A percentile compares a stretch with the other conserved stretches of the same genome.
These are phyloP conservation scores for Sebastes variabilis DNA, from an alignment of 2,797 vertebrate species.

Conservation along the genomic window DNA sequence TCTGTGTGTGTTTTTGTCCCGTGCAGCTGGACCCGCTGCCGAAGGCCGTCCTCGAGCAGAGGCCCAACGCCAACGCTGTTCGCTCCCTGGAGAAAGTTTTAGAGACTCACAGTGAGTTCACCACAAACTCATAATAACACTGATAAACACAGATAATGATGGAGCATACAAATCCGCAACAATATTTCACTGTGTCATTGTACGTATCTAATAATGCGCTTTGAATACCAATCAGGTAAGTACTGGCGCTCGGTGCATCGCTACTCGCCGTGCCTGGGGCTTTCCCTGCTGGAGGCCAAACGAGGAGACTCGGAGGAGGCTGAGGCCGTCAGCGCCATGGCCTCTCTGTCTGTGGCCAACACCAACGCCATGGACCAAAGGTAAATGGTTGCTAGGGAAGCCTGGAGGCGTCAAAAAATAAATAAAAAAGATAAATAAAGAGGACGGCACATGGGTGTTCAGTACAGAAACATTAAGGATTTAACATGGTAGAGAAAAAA, in stretches of 20 bases:
- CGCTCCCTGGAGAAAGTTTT: constrained; percentile 93
- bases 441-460: no score
- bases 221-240: constrained; percentile 83
- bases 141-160: no score
- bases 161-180: neutral
- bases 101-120: constrained; percentile 91
- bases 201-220: neutral
- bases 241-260: constrained; percentile 92
- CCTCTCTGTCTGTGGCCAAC: constrained; percentile 94
- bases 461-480: no score
- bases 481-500: no score
- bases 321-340: constrained; percentile 95
- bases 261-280: constrained; percentile 79
- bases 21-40: constrained; percentile 90
- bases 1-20: constrained; percentile 17
- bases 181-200: neutral
- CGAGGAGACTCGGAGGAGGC: constrained; percentile 94
- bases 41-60: constrained; percentile 89
- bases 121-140: neutral
- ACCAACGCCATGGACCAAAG: constrained; percentile 86
- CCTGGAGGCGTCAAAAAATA: no score
- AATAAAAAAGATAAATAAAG: no score
- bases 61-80: constrained; percentile 90
- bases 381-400: constrained; percentile 58
- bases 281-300: constrained; percentile 91